phyloP scores from a whole-genome alignment of 2,888 invertebrate genomes.

The Pseudeuparius sepicola region DNA sequence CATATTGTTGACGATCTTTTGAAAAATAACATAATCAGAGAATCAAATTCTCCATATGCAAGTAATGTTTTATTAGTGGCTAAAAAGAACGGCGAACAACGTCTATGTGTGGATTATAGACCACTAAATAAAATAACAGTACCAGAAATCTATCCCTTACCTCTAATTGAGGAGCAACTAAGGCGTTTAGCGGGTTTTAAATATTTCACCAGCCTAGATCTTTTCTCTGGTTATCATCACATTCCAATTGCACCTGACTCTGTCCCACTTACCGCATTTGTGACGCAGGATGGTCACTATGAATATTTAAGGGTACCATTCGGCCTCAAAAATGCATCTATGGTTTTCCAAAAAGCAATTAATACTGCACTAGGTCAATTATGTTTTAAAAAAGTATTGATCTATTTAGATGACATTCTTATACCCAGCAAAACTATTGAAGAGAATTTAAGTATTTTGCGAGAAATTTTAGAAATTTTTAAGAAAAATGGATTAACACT shows the following conservation, averaged over 20 bases:
- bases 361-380: constrained; percentile 13
- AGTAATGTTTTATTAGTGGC: constrained; percentile 21
- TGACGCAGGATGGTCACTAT: constrained; percentile 14
- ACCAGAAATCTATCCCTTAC: constrained; percentile 20
- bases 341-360: constrained; percentile 15
- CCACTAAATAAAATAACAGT: constrained; percentile 18
- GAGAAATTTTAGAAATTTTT: too few species aligned
- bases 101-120: constrained; percentile 21
- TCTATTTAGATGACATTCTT: constrained; percentile 19
- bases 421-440: constrained; percentile 14
- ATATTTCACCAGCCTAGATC: constrained; percentile 17
- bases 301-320: constrained; percentile 14
- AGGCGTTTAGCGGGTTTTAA: constrained; percentile 13
- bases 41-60: constrained; percentile 21
- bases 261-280: constrained; percentile 10
- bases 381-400: constrained; percentile 8
- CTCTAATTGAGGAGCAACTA: constrained; percentile 20
- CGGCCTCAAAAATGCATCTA: constrained; percentile 14
- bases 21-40: constrained; percentile 18
- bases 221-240: constrained; percentile 14
- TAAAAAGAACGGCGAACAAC: constrained; percentile 22
- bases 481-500: constrained; percentile 13
- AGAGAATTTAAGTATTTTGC: constrained; percentile 13
- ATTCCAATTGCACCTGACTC: constrained; percentile 14
- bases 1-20: constrained; percentile 20